A percentile compares a stretch with the other conserved stretches of the same genome.
phyloP scores from a whole-genome alignment of 2,113 vertebrate genomes.

The Sceloporus undulatus region DNA sequence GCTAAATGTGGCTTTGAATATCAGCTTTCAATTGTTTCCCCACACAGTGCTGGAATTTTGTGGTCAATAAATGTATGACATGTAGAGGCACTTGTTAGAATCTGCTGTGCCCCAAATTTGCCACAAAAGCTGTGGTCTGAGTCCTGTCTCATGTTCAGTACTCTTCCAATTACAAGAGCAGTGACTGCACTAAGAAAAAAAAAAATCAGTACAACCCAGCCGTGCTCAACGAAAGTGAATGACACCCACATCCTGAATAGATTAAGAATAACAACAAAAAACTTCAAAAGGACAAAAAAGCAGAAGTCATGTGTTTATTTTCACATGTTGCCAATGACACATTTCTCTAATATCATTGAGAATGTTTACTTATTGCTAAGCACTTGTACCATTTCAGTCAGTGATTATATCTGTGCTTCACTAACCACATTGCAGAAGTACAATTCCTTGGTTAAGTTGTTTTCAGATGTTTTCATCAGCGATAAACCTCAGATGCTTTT shows the following conservation, averaged over 20 bases:
- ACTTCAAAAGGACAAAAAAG: neutral
- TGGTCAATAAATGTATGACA: too few species aligned
- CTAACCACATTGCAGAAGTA: conserved; percentile 61
- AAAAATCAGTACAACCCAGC: neutral
- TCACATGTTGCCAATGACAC: neutral
- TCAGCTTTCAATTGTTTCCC: neutral
- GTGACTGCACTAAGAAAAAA: neutral
- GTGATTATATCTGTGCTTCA: conserved; percentile 51
- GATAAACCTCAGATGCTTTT: conserved; percentile 46
- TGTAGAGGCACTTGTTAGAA: too few species aligned
- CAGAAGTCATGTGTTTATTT: neutral
- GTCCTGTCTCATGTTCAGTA: neutral
- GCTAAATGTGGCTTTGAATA: neutral
- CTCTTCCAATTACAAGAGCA: neutral
- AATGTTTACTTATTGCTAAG: conserved; percentile 24
- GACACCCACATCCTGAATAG: neutral
- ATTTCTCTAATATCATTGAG: conserved; percentile 31
- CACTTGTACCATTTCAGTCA: conserved; percentile 28
- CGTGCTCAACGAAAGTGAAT: neutral
- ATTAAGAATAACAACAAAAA: too few species aligned
- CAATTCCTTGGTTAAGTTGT: conserved; percentile 63
- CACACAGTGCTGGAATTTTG: neutral
- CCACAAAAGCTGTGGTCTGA: neutral
- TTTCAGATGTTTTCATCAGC: conserved; percentile 70
- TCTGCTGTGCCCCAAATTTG: neutral